A percentile compares a stretch with the other conserved stretches of the same genome.
These are phyloP conservation scores for Ephialtes manifestator DNA, from an alignment of 2,888 invertebrate species.

Conservation along the genomic window DNA sequence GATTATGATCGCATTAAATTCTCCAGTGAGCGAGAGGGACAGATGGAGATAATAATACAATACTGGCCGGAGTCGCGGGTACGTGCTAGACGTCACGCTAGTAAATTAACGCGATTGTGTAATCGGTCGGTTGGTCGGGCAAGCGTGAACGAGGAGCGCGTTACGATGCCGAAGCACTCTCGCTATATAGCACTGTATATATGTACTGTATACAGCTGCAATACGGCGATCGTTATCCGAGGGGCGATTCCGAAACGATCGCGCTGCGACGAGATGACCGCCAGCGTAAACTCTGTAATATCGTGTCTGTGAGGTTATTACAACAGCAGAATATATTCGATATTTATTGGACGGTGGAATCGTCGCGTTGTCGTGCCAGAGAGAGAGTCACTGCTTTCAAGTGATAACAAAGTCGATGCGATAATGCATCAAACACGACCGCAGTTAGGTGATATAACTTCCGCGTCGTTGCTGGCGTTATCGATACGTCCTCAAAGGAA, in stretches of 20 bases:
- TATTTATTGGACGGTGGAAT: neutral
- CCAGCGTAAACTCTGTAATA: neutral
- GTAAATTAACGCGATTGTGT: conserved; percentile 60
- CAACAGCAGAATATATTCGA: neutral
- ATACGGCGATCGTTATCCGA: neutral
- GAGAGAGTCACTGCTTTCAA: conserved; percentile 9
- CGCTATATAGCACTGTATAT: neutral
- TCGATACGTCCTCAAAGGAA: neutral
- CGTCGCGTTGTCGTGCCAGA: neutral
- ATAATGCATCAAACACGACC: conserved; percentile 19
- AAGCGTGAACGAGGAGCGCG: conserved; percentile 43
- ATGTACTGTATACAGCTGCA: conserved; percentile 11
- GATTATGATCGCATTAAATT: conserved; percentile 39
- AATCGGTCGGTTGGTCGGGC: conserved; percentile 52
- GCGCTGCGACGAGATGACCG: conserved; percentile 7
- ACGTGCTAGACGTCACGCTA: conserved; percentile 64
- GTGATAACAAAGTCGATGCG: conserved; percentile 22
- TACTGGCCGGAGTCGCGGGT: conserved; percentile 31
- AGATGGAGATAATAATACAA: conserved; percentile 33
- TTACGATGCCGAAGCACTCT: conserved; percentile 30
- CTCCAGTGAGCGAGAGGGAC: conserved; percentile 25
- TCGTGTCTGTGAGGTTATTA: neutral
- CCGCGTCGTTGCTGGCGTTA: conserved; percentile 9
- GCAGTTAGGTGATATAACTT: conserved; percentile 23
- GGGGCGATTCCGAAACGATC: conserved; percentile 16